phyloP scores from a whole-genome alignment of 2,888 invertebrate species.

The Prostheceraeus crozeri region DNA sequence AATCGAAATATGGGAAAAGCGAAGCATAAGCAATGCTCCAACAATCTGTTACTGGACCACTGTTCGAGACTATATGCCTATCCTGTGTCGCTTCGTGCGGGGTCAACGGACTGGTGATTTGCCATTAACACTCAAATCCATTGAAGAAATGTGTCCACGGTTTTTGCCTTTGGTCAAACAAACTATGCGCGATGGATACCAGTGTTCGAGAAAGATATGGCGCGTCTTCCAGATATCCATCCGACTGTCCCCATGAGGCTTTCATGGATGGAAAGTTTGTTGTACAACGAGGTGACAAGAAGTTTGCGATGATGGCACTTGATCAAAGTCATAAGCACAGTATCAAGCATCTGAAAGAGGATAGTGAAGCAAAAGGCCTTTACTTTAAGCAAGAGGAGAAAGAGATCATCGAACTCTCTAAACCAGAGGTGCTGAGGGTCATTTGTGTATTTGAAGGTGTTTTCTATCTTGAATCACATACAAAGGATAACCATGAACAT shows the following conservation, averaged over 20 bases:
- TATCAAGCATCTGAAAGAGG: conserved; percentile 17
- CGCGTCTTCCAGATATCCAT: conserved; percentile 25
- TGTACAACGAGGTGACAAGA: conserved; percentile 32
- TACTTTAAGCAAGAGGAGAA: conserved; percentile 30
- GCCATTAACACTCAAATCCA: conserved; percentile 20
- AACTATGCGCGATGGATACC: conserved; percentile 12
- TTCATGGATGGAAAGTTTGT: conserved; percentile 29
- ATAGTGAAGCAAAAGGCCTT: conserved; percentile 28
- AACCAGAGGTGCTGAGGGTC: conserved; percentile 27
- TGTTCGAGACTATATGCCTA: conserved; percentile 13
- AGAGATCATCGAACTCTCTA: conserved; percentile 19
- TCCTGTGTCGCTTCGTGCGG: conserved; percentile 16
- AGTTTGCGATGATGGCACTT: conserved; percentile 22
- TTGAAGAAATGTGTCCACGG: background rate
- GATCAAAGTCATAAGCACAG: conserved; percentile 17
- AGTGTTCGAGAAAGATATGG: conserved; percentile 21
- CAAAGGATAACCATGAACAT: conserved; percentile 15
- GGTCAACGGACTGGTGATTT: conserved; percentile 12
- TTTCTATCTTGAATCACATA: conserved; percentile 19
- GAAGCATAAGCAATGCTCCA: too few relatives aligned
- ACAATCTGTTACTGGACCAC: too few relatives aligned
- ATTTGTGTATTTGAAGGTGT: conserved; percentile 19
- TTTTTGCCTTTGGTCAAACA: conserved; percentile 27
- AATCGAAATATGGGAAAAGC: too few relatives aligned
- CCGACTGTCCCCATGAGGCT: conserved; percentile 30